Percentiles rank a stretch among this genome's conserved stretches.
These are phyloP conservation scores for Andrena cerasifolii DNA, from an alignment of 1,140 invertebrate species.

Conservation along the genomic window DNA sequence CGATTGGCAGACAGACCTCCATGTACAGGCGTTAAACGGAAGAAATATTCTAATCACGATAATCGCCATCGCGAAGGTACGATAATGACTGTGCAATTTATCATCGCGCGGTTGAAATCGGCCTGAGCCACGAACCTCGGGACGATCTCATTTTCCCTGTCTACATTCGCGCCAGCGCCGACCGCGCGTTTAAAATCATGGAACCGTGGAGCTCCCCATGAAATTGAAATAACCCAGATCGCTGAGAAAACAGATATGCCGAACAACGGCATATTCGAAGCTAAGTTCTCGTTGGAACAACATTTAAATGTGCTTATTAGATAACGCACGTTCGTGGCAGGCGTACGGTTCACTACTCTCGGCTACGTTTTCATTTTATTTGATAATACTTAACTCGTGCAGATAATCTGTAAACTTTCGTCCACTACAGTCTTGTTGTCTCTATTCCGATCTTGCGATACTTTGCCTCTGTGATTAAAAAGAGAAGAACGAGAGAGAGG, in stretches of 20 bases:
- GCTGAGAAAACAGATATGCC: too few species aligned
- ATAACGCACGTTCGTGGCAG: neutral
- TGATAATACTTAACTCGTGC: neutral
- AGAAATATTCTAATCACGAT: slow-evolving; percentile 28
- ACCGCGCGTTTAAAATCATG: neutral
- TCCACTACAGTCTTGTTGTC: neutral
- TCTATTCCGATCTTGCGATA: neutral
- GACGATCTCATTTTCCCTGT: neutral
- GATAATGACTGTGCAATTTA: slow-evolving; percentile 21
- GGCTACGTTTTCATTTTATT: slow-evolving; percentile 1
- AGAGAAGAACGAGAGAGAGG: too few species aligned
- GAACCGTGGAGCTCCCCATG: neutral
- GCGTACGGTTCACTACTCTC: neutral
- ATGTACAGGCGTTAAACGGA: neutral
- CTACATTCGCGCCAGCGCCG: neutral
- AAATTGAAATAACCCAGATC: neutral
- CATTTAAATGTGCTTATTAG: slow-evolving; percentile 2
- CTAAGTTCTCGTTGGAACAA: neutral
- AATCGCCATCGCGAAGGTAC: slow-evolving; percentile 28
- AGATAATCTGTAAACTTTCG: slow-evolving; percentile 19
- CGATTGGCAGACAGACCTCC: neutral
- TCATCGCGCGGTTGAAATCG: neutral
- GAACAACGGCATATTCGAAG: too few species aligned
- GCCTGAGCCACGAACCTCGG: neutral
- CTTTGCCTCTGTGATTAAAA: slow-evolving; percentile 3